Evolutionary conservation across 1,140 invertebrate genomes (phyloP), one percentile per base, ranked within the genome.

Genomic region (Portunus trituberculatus): DNA sequence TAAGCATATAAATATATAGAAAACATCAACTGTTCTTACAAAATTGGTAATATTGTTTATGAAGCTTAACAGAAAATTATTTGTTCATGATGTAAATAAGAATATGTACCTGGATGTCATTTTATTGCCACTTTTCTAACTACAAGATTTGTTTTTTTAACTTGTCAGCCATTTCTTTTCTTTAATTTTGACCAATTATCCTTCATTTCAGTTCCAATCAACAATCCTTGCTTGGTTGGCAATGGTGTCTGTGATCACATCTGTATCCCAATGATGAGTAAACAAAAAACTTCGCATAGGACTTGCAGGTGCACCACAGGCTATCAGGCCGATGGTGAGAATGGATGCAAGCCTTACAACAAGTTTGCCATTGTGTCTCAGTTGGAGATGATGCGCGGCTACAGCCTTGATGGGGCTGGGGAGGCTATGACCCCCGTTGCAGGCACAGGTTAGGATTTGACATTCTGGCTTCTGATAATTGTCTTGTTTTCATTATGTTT

Each of bases 401-500:
- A 99, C 97, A 98, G 98, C 96, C 96, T 99, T 25, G 98, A 98
- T 28, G 98, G 98, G 96, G 98, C 98, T 48, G 97, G 98, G 20
- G 99, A 99, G 97, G 99, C 99, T 0, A 99, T 99, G 98, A 98
- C 99, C 4, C 99, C 99, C 0, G 98, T 99, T n/a, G 98, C 98
- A 14, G 99, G 99, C 0, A 96, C 97, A 0, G 98, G 98, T 97
- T 96, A 95, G 93, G 25, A n/a, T n/a, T 7, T 12, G 12, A 20
- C 20, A 20, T 25, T 76, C 25, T n/a, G 67, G 6, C 67, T 20
- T 76, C 1, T n/a, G 20, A n/a, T 25, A 76, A 20, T n/a, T n/a
- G 8, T 25, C 25, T 76, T 29, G 14, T 25, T 82, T 46, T 48
- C 7, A 45, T 45, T 84, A n/a, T 94, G 4, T 45, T 29, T 84